Conservation (phyloP, 2,888 invertebrate genomes). For the Euzetes globulus region DNA sequence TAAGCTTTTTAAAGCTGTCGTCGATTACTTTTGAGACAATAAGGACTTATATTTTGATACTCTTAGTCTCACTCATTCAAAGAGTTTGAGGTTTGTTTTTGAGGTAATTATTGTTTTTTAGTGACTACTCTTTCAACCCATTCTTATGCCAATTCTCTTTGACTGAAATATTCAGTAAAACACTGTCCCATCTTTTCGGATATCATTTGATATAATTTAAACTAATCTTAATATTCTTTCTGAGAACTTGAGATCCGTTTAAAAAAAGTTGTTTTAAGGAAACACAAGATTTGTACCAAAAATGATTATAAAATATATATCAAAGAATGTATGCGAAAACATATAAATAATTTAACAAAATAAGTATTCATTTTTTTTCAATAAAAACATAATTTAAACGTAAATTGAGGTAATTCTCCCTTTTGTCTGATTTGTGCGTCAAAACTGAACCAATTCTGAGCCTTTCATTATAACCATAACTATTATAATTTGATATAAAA, state of each 20-base stretch:
- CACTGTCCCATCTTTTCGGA: background rate
- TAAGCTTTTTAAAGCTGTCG: slow-evolving; percentile 16
- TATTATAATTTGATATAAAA: background rate
- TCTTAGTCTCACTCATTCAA: slow-evolving; percentile 16
- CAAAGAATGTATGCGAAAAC: slow-evolving; percentile 12
- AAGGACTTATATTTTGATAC: background rate
- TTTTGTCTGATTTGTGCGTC: slow-evolving; percentile 13
- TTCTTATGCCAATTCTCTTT: background rate
- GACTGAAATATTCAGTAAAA: background rate
- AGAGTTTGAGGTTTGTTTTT: slow-evolving; percentile 1
- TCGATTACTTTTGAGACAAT: background rate
- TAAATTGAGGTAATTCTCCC: slow-evolving; percentile 27
- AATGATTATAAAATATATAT: background rate
- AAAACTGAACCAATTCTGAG: slow-evolving; percentile 23
- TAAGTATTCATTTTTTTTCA: slow-evolving; percentile 4
- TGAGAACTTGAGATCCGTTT: slow-evolving; percentile 28
- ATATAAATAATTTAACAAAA: slow-evolving; percentile 14
- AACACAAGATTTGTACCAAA: slow-evolving; percentile 27
- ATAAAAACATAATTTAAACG: background rate
- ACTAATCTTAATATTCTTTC: slow-evolving; percentile 18
- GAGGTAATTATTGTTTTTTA: slow-evolving; percentile 23
- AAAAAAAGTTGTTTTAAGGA: background rate
- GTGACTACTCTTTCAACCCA: background rate
- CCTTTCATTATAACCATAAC: slow-evolving; percentile 10
- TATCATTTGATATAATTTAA: slow-evolving; percentile 1